These are phyloP conservation scores for Tupaia chinensis DNA, from an alignment of 2,113 vertebrate genomes.

Conservation along the genomic window DNA sequence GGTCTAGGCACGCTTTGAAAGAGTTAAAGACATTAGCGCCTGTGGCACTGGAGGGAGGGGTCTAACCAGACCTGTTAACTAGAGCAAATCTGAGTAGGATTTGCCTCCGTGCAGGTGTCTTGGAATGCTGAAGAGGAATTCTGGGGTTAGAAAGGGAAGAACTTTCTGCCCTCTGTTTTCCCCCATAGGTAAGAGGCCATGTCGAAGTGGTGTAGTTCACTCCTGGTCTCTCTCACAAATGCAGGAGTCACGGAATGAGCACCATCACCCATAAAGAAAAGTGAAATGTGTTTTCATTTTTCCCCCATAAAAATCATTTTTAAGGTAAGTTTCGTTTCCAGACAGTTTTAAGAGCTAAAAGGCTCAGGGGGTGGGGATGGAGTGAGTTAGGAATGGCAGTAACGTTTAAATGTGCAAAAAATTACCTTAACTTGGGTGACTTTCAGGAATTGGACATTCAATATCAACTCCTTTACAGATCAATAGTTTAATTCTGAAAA, in stretches of 20 bases:
- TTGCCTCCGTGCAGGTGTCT: not conserved
- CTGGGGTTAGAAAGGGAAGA: not conserved
- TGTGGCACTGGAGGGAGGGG: not conserved
- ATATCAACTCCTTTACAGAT: conserved; percentile 69
- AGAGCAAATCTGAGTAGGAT: not conserved
- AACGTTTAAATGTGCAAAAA: conserved; percentile 70
- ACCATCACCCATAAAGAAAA: conserved; percentile 59
- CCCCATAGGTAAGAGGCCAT: not conserved
- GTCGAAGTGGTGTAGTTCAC: no score
- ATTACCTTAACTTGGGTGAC: conserved; percentile 63
- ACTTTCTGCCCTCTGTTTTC: not conserved
- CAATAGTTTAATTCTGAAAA: conserved; percentile 64
- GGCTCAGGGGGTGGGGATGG: conserved; percentile 2
- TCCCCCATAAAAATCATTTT: conserved; percentile 75
- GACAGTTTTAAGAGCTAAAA: conserved; percentile 74
- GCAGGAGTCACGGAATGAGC: conserved; percentile 20
- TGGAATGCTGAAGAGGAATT: not conserved
- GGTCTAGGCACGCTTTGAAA: conserved; percentile 24
- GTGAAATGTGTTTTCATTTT: conserved; percentile 73
- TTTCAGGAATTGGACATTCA: conserved; percentile 64
- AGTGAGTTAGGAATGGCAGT: conserved; percentile 33
- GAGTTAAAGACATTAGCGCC: conserved; percentile 27
- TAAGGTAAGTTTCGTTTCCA: conserved; percentile 73
- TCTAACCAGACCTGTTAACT: no score
- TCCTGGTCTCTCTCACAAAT: not conserved